These are phyloP conservation scores for Drosophila orosa DNA, from an alignment of 1,140 invertebrate species.

Conservation along the genomic window DNA sequence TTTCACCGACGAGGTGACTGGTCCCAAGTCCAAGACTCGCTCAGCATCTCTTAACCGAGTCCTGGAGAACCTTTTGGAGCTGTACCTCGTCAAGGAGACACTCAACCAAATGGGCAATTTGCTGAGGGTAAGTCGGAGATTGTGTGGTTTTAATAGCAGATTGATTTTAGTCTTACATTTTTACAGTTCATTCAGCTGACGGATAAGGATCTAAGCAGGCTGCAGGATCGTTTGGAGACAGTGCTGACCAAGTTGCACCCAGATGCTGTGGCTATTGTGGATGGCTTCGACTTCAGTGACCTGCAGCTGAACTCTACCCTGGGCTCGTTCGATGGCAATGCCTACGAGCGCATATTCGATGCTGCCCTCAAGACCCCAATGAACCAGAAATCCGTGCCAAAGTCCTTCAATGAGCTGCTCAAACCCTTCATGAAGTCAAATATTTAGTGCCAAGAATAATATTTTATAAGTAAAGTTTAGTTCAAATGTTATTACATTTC, in stretches of 20 bases:
- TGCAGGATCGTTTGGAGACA: conserved; percentile 89
- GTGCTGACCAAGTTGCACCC: conserved; percentile 89
- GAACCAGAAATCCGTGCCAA: conserved; percentile 91
- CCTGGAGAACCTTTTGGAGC: conserved; percentile 89
- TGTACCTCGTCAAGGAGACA: conserved; percentile 91
- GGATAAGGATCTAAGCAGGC: conserved; percentile 86
- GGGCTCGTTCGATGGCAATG: conserved; percentile 95
- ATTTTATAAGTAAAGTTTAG: no score
- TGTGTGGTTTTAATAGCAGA: no score
- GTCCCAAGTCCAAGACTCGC: conserved; percentile 77
- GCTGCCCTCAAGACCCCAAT: conserved; percentile 93
- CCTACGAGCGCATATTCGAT: conserved; percentile 93
- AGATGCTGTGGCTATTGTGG: conserved; percentile 94
- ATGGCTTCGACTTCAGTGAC: conserved; percentile 94
- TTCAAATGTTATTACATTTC: no score
- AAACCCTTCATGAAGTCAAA: conserved; percentile 90
- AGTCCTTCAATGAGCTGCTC: conserved; percentile 89
- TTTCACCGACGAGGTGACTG: conserved; percentile 86
- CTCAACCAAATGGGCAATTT: conserved; percentile 90
- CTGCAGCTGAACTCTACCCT: conserved; percentile 91
- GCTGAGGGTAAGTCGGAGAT: conserved; percentile 87
- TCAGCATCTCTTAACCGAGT: conserved; percentile 86
- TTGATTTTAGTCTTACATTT: not conserved
- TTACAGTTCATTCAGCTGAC: conserved; percentile 88
- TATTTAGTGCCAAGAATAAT: conserved; percentile 3